Evolutionary conservation across 2,113 vertebrate genomes (phyloP).

Genomic region (Rhombomys opimus): DNA sequence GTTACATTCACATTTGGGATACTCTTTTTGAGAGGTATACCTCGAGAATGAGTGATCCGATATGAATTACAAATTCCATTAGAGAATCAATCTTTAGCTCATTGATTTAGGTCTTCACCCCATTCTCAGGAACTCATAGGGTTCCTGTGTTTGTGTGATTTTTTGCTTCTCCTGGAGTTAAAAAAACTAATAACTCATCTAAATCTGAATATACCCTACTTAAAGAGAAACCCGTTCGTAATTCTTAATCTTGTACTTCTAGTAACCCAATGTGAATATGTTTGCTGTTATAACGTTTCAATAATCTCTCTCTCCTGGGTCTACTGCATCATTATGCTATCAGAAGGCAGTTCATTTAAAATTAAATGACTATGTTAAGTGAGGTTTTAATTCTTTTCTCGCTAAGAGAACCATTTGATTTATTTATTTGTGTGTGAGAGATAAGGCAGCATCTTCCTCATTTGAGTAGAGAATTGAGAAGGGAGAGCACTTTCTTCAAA

Average conservation of each 20-base stretch:
- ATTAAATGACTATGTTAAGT: neutral
- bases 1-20: neutral
- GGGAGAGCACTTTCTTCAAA: neutral
- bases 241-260: neutral
- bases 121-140: neutral
- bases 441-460: neutral
- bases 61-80: neutral
- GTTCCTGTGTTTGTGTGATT: neutral
- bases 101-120: neutral
- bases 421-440: neutral
- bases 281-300: neutral
- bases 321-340: neutral
- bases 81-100: neutral
- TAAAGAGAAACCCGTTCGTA: neutral
- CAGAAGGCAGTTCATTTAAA: slow-evolving; percentile 3
- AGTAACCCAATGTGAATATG: neutral
- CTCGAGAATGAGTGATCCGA: neutral
- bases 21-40: neutral
- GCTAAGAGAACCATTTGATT: neutral
- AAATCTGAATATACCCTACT: neutral
- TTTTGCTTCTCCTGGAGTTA: neutral
- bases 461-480: neutral
- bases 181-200: neutral
- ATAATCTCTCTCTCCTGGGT: neutral
- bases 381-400: neutral